phyloP scores from a whole-genome alignment of 35 echinoderm and acorn worm genomes.

The Anneissia japonica region DNA sequence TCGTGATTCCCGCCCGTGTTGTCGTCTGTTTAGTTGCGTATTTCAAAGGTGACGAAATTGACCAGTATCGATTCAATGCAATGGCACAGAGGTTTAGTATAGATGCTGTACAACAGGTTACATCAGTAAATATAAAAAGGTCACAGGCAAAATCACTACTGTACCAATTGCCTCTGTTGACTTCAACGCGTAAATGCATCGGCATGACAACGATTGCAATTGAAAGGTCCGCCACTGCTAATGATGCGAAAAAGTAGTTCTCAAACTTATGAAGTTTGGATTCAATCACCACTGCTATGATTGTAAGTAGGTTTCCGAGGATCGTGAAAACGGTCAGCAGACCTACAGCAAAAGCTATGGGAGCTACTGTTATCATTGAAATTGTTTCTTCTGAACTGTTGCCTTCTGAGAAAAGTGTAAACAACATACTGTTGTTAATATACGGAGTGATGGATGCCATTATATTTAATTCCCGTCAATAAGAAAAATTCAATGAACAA shows the following conservation, averaged over 20 bases:
- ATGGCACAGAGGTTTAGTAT: slow-evolving; percentile 70
- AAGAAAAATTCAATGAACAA: no score
- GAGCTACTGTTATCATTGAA: background rate
- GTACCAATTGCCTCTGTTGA: slow-evolving; percentile 49
- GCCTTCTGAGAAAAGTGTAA: no score
- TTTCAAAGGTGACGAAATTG: slow-evolving; percentile 49
- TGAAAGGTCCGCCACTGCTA: slow-evolving; percentile 56
- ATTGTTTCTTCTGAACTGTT: background rate
- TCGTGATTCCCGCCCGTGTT: slow-evolving; percentile 47
- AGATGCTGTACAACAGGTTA: slow-evolving; percentile 63
- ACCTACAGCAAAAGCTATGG: background rate
- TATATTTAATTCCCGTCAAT: no score
- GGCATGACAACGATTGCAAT: slow-evolving; percentile 57
- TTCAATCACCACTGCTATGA: slow-evolving; percentile 48
- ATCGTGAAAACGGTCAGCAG: slow-evolving; percentile 33
- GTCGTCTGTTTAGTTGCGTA: slow-evolving; percentile 54
- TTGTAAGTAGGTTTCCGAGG: slow-evolving; percentile 52
- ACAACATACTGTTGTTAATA: no score
- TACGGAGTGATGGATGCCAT: no score
- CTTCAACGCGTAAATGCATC: slow-evolving; percentile 31
- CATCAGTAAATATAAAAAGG: slow-evolving; percentile 71
- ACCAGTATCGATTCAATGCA: slow-evolving; percentile 63
- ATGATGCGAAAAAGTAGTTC: slow-evolving; percentile 71
- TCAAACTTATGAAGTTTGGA: slow-evolving; percentile 50
- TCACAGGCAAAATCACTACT: slow-evolving; percentile 40